Percentiles rank a stretch among this genome's conserved stretches.
These are phyloP conservation scores for Tribolium madens DNA, from an alignment of 1,140 invertebrate species.

Conservation along the genomic window DNA sequence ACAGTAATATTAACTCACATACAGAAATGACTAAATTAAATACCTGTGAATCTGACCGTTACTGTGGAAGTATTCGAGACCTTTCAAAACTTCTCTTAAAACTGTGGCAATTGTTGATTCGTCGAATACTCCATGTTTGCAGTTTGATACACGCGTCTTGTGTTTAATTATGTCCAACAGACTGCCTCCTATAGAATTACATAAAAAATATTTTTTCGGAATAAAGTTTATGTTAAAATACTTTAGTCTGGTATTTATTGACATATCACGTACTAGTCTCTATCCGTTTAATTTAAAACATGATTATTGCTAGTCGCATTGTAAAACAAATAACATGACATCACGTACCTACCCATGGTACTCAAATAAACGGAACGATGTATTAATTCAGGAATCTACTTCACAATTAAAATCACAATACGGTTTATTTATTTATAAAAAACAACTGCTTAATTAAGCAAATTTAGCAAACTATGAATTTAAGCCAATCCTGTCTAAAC, in stretches of 20 bases:
- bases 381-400: background rate
- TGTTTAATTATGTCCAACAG: constrained; percentile 98
- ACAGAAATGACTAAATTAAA: background rate
- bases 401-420: background rate
- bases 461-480: too few relatives aligned
- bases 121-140: constrained; percentile 97
- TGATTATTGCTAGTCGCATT: background rate
- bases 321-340: background rate
- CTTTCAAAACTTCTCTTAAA: constrained; percentile 97
- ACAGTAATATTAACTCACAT: constrained; percentile 48
- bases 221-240: background rate
- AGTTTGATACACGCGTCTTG: constrained; percentile 91
- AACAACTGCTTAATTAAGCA: too few relatives aligned
- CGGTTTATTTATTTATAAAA: background rate
- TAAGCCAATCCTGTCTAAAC: too few relatives aligned
- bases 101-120: constrained; percentile 99
- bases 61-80: constrained; percentile 98
- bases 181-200: constrained; percentile 77
- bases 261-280: background rate
- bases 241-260: background rate
- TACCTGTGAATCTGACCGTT: constrained; percentile 98
- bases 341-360: background rate
- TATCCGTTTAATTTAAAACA: background rate
- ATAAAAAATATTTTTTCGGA: background rate
- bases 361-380: background rate